These are phyloP conservation scores for Diploscapter pachys DNA, from an alignment of 1,140 invertebrate species.

Conservation along the genomic window DNA sequence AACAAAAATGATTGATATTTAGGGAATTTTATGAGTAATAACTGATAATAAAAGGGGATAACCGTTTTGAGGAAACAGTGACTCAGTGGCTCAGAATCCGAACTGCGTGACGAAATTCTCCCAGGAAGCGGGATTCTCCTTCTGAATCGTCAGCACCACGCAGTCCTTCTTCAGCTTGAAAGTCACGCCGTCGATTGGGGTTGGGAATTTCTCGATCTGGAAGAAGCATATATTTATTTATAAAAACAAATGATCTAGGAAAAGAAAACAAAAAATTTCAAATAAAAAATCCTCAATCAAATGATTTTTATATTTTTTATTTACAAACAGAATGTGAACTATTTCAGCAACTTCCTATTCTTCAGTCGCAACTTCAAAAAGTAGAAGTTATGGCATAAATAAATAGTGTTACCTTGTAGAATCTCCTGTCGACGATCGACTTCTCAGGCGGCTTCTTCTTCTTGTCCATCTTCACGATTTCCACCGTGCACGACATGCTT, in stretches of 20 bases:
- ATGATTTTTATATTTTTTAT: no score
- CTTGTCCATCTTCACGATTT: slow-evolving; percentile 30
- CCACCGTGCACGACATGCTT: slow-evolving; percentile 25
- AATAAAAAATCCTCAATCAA: not conserved
- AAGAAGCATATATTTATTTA: not conserved
- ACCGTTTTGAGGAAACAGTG: no score
- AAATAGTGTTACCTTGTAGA: slow-evolving; percentile 7
- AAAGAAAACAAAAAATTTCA: not conserved
- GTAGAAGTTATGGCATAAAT: not conserved
- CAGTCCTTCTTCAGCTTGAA: slow-evolving; percentile 34
- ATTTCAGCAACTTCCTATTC: not conserved
- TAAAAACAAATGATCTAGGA: not conserved
- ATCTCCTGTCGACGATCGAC: slow-evolving; percentile 25
- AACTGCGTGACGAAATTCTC: slow-evolving; percentile 30
- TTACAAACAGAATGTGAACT: no score
- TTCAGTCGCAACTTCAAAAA: not conserved
- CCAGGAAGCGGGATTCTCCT: slow-evolving; percentile 17
- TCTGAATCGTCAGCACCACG: slow-evolving; percentile 20
- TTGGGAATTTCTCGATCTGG: slow-evolving; percentile 22
- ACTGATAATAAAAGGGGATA: no score
- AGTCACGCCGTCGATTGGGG: slow-evolving; percentile 20
- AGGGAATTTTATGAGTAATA: no score
- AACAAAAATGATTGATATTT: no score
- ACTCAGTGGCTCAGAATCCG: slow-evolving; percentile 6
- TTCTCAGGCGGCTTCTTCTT: slow-evolving; percentile 30